A percentile compares a stretch with the other conserved stretches of the same genome.
Evolutionary conservation across 2,888 invertebrate genomes (phyloP).

Genomic region (Netelia fuscicornis): DNA sequence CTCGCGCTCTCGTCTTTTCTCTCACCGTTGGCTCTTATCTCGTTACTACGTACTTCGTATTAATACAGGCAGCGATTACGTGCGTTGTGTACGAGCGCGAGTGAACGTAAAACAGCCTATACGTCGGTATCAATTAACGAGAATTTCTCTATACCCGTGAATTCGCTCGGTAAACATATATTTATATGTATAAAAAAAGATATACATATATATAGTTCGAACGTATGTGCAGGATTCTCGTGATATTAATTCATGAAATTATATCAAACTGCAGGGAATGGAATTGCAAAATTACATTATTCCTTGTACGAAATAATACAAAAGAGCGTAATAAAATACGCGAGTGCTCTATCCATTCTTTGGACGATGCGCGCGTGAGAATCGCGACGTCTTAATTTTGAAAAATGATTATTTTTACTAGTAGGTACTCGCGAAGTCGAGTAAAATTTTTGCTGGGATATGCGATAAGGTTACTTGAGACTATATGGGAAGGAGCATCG

Average conservation of each 20-base stretch:
- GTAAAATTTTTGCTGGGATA: no score
- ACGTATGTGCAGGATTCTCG: conserved; percentile 9
- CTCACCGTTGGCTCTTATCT: conserved; percentile 44
- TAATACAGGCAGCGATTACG: conserved; percentile 54
- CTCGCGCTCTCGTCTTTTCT: conserved; percentile 35
- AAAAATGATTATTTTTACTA: conserved; percentile 9
- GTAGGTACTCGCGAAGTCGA: neutral
- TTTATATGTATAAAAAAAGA: neutral
- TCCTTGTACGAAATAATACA: conserved; percentile 14
- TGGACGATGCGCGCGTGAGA: no score
- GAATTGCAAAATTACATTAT: conserved; percentile 32
- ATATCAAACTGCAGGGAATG: conserved; percentile 39
- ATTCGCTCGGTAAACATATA: conserved; percentile 15
- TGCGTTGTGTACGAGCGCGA: conserved; percentile 41
- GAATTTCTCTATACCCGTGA: conserved; percentile 51
- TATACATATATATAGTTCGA: neutral
- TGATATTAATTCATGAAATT: conserved; percentile 51
- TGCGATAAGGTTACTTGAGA: no score
- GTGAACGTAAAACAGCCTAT: conserved; percentile 58
- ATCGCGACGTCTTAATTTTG: no score
- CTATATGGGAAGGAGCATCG: no score
- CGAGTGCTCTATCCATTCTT: conserved; percentile 27
- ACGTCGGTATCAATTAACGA: conserved; percentile 67
- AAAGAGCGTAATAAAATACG: conserved; percentile 29
- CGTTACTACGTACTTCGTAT: conserved; percentile 50